Evolutionary conservation across 2,888 invertebrate genomes (phyloP).

Genomic region (Anagyrus pseudococci): DNA sequence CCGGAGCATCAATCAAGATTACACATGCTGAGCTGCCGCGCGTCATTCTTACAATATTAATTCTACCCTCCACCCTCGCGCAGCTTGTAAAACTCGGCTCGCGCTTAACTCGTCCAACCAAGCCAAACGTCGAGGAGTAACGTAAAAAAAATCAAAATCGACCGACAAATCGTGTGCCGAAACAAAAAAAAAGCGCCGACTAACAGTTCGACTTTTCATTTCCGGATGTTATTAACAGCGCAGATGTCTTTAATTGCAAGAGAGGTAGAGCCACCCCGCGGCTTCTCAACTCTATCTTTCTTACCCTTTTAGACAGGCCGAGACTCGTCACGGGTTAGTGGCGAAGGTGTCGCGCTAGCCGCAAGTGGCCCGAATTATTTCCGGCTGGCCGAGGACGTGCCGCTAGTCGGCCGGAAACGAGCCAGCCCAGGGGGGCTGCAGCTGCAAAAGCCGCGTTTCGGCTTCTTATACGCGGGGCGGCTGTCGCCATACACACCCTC

Average conservation of each 20-base stretch:
- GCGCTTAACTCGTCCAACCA: constrained; percentile 10
- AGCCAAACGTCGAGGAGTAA: not conserved
- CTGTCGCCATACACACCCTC: not conserved
- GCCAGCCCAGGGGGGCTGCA: not conserved
- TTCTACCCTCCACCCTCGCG: no score
- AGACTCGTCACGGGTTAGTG: no score
- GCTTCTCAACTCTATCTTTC: not conserved
- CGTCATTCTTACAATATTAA: no score
- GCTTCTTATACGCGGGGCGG: not conserved
- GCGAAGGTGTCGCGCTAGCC: constrained; percentile 10
- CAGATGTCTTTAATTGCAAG: constrained; percentile 18
- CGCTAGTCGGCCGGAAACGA: constrained; percentile 5
- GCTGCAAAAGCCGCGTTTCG: constrained; percentile 1
- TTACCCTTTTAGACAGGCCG: no score
- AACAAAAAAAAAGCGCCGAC: constrained; percentile 16
- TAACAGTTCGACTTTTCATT: constrained; percentile 23
- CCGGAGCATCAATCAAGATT: no score
- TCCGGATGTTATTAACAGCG: constrained; percentile 16
- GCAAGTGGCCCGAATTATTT: not conserved
- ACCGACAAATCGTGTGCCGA: no score
- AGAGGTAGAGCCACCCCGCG: not conserved
- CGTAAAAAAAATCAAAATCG: not conserved
- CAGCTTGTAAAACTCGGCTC: no score
- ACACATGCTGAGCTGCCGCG: no score
- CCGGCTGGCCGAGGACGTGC: constrained; percentile 7